phyloP scores from a whole-genome alignment of 2,113 vertebrate species.

The Hirundichthys speculiger region DNA sequence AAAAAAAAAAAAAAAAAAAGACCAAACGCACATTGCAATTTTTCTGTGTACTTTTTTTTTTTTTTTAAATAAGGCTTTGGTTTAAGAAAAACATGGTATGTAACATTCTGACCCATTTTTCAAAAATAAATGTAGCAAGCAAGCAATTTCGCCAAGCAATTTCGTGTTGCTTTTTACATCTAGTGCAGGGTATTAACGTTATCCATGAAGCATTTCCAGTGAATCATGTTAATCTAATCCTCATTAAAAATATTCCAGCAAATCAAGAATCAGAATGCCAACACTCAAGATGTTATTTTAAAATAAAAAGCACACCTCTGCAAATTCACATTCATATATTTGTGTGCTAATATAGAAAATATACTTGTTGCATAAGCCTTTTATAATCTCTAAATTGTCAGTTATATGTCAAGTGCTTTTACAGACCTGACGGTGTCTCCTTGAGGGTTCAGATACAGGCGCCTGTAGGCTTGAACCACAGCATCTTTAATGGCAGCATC shows the following conservation, averaged over 20 bases:
- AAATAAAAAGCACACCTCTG: background rate
- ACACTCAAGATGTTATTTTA: background rate
- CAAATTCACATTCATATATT: background rate
- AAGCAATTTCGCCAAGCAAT: background rate
- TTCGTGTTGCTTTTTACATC: background rate
- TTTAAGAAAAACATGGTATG: background rate
- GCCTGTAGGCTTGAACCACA: constrained; percentile 91
- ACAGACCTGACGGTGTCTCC: constrained; percentile 86
- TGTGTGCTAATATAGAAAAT: no score
- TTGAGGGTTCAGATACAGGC: constrained; percentile 87
- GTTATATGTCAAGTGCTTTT: background rate
- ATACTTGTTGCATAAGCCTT: background rate
- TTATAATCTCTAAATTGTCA: background rate
- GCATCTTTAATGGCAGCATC: constrained; percentile 91
- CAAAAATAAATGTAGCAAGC: no score
- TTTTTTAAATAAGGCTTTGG: no score
- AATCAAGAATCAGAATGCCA: background rate
- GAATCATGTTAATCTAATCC: background rate
- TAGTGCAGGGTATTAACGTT: background rate
- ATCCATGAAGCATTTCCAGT: background rate
- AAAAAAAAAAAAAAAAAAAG: background rate
- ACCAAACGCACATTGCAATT: no score
- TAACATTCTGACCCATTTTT: background rate
- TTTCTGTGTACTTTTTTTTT: no score
- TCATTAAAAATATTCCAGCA: background rate